Conservation (phyloP, 2,113 vertebrate species). For the Sphyrna mokarran region DNA sequence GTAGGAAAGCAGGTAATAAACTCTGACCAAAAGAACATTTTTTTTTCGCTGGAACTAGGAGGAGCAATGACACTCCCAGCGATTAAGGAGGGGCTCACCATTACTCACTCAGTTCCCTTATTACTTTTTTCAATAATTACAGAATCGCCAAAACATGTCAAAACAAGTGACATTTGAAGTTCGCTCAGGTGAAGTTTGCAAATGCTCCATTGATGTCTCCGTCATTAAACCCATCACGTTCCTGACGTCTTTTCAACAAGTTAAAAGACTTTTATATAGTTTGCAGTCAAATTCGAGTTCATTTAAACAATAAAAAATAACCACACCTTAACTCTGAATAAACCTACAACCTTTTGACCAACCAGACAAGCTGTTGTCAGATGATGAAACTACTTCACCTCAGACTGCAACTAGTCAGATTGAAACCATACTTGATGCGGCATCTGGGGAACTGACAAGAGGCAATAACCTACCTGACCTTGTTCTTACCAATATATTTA, state of each 20-base stretch:
- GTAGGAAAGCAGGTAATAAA: not conserved
- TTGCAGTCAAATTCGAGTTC: not conserved
- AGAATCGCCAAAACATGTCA: conserved; percentile 13
- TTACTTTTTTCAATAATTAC: not conserved
- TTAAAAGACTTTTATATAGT: not conserved
- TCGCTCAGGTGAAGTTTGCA: not conserved
- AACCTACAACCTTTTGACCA: not conserved
- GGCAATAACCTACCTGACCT: not conserved
- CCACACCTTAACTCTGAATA: not conserved
- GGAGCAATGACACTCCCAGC: not conserved
- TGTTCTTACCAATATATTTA: not conserved
- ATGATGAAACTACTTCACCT: not conserved
- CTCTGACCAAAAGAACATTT: not conserved
- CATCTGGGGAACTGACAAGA: not conserved
- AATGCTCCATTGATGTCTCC: not conserved
- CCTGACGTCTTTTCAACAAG: not conserved
- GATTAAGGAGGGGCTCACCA: conserved; percentile 1
- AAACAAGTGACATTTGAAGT: not conserved
- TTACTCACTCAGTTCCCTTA: not conserved
- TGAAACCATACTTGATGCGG: not conserved
- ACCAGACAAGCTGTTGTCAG: not conserved
- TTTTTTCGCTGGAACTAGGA: not conserved
- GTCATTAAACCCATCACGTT: too few species aligned
- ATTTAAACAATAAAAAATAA: not conserved
- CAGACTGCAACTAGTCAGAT: not conserved